phyloP scores from a whole-genome alignment of 2,797 vertebrate genomes.

The Argya squamiceps region DNA sequence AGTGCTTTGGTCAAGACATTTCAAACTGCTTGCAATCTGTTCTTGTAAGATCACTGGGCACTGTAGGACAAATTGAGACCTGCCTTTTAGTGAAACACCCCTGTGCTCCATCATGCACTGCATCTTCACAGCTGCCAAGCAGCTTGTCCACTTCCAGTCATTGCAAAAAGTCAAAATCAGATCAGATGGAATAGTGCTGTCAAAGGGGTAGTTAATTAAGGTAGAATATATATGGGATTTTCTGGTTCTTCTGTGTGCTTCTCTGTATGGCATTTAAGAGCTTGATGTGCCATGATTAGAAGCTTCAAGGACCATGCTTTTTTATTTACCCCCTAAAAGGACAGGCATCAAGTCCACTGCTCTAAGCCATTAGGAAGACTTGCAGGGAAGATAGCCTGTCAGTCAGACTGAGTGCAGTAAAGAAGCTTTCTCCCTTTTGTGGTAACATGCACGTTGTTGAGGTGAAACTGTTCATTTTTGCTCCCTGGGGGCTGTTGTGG shows the following conservation, averaged over 20 bases:
- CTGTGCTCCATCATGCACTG: neutral
- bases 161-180: neutral
- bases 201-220: neutral
- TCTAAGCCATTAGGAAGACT: neutral
- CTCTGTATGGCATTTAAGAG: neutral
- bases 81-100: neutral
- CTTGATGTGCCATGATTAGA: neutral
- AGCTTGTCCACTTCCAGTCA: neutral
- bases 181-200: neutral
- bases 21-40: neutral
- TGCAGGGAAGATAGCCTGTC: neutral
- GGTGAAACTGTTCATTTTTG: neutral
- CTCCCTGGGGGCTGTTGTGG: neutral
- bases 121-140: neutral
- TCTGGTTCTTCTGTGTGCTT: neutral
- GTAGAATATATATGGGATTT: neutral
- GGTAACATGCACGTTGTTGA: neutral
- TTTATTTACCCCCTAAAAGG: neutral
- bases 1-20: neutral
- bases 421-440: neutral
- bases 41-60: neutral
- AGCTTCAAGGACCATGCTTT: neutral
- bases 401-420: rapidly evolving
- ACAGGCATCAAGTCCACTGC: neutral
- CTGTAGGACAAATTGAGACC: constrained; percentile 4